Conservation (phyloP, 2,797 vertebrate genomes). For the Sparus aurata region DNA sequence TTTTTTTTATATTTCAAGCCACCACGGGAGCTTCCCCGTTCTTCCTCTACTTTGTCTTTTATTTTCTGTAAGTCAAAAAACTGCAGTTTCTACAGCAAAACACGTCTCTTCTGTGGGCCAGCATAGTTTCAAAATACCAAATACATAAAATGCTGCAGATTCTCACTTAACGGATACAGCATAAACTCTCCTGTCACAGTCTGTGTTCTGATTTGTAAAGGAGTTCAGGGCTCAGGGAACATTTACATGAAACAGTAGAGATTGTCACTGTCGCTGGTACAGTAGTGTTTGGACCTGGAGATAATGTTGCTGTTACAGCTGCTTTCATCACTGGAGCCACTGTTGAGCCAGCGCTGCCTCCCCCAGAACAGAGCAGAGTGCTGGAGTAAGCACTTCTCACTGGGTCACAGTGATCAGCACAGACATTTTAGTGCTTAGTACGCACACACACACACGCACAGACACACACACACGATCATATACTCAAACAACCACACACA, state of each 20-base stretch:
- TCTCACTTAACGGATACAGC: slow-evolving; percentile 6
- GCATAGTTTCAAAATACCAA: slow-evolving; percentile 4
- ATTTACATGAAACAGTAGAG: slow-evolving; percentile 35
- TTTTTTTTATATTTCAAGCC: background rate
- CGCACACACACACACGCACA: slow-evolving; percentile 13
- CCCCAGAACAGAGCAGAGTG: slow-evolving; percentile 62
- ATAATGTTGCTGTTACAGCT: slow-evolving; percentile 65
- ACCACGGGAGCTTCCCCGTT: background rate
- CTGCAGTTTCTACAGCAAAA: background rate
- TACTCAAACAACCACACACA: background rate
- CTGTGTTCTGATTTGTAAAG: slow-evolving; percentile 27
- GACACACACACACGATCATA: slow-evolving; percentile 20
- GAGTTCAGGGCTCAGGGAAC: slow-evolving; percentile 31
- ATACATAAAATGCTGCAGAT: slow-evolving; percentile 14
- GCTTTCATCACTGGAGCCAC: slow-evolving; percentile 66
- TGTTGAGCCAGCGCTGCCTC: slow-evolving; percentile 54
- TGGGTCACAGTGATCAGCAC: slow-evolving; percentile 69
- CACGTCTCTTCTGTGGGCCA: background rate
- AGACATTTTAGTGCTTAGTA: slow-evolving; percentile 45
- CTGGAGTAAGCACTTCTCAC: slow-evolving; percentile 73
- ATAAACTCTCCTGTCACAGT: slow-evolving; percentile 3
- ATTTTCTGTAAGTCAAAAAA: background rate
- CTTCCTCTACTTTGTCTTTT: background rate
- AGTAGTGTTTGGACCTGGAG: slow-evolving; percentile 45
- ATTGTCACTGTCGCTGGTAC: slow-evolving; percentile 29